Base-by-base conservation (phyloP, 1,140 invertebrate genomes). In the Tetragnatha versicolor region DNA sequence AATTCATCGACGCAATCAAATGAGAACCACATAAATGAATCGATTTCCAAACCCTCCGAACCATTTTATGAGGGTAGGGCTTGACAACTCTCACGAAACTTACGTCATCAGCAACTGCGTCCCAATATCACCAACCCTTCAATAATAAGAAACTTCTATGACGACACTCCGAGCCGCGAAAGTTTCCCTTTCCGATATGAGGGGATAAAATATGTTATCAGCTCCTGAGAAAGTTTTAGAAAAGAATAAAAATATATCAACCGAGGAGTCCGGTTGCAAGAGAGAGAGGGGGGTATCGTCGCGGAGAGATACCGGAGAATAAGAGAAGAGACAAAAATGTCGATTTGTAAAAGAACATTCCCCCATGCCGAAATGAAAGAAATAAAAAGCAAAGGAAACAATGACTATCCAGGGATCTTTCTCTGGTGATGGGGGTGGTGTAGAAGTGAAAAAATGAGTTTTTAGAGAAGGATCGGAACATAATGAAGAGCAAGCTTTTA, bases 321-420 rank as follows among this genome's bases (percentile, higher is more conserved):
- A 35, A 70, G n/a, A 70, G 68, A 53, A 49, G 42, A 39, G 49
- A 70, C 49, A 70, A 70, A 70, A 70, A 70, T 70, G 68, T 70
- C 68, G 68, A 70, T 70, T 70, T 70, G 68, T 70, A 70, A 70
- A 70, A 55, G 47, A 37, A 70, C 68, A 51, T 70, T 70, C 22
- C 37, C 45, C 47, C 29, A 53, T 70, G 68, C 68, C 47, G 55
- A 70, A 70, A 53, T 70, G 68, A 70, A 53, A 37, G 39, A 53
- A 70, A 53, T 53, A 45, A 70, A 37, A 33, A 70, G 37, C n/a
- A 37, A 33, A 70, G 55, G 66, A 70, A 70, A 70, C 68, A 70
- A 70, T 70, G 49, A 49, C 68, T 37, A 70, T 70, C 68, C 20
- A 70, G 47, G 51, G 68, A 70, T 70, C 47, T 47, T 70, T n/a